A percentile compares a stretch with the other conserved stretches of the same genome.
These are phyloP conservation scores for Ibycter americanus DNA, from an alignment of 2,797 vertebrate genomes.

Conservation along the genomic window DNA sequence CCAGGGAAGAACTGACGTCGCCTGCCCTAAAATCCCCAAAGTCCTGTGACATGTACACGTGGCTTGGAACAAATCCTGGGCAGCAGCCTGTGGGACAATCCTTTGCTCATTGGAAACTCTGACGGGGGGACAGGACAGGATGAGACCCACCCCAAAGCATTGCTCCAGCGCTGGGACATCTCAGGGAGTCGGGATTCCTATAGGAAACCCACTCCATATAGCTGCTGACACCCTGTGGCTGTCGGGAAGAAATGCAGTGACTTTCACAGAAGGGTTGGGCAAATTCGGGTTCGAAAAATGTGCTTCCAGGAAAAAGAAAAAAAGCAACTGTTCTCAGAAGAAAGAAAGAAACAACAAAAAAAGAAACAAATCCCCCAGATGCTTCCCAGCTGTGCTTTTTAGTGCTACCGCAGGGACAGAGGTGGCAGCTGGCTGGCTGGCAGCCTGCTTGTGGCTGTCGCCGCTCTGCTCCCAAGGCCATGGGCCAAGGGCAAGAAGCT, in stretches of 20 bases:
- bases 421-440: conserved; percentile 18
- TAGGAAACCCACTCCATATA: conserved; percentile 9
- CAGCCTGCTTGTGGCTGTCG: background rate
- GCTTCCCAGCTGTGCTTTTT: conserved; percentile 3
- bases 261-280: background rate
- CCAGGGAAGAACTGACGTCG: rapidly evolving
- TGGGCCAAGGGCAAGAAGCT: background rate
- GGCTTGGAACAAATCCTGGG: background rate
- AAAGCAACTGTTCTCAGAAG: background rate
- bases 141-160: background rate
- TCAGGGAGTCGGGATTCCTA: background rate
- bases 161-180: background rate
- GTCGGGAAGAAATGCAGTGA: background rate
- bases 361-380: background rate
- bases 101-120: background rate
- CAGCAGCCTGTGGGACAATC: background rate
- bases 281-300: background rate
- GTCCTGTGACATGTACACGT: background rate
- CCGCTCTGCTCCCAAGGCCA: background rate
- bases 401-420: background rate
- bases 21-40: background rate
- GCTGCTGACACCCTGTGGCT: conserved; percentile 70
- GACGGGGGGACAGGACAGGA: background rate
- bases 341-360: too few species aligned
- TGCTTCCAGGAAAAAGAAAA: background rate